Conservation (phyloP, 2,113 vertebrate species). For the Gorsachius goisagi region DNA sequence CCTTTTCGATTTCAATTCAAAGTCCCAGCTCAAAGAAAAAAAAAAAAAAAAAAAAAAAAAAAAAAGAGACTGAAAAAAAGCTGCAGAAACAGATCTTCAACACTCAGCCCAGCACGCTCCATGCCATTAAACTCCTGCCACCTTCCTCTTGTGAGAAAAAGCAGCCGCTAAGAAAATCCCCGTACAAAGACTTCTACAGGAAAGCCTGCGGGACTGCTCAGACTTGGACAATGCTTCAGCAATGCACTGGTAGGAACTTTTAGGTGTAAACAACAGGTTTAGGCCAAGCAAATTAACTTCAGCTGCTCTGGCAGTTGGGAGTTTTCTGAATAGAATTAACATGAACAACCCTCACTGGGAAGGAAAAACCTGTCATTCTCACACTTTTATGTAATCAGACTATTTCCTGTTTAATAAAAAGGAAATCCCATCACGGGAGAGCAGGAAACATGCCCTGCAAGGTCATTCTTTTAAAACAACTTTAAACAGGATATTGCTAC, state of each 20-base stretch:
- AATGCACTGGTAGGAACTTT: conserved; percentile 1
- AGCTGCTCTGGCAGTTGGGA: conserved; percentile 22
- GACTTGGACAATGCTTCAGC: neutral
- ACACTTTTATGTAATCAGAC: conserved; percentile 61
- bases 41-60: neutral
- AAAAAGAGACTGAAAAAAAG: neutral
- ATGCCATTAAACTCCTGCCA: neutral
- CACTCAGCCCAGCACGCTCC: neutral
- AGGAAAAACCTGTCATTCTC: conserved; percentile 64
- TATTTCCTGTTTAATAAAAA: conserved; percentile 64
- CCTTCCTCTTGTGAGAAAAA: conserved; percentile 3
- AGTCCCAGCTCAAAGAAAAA: neutral
- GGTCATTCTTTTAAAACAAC: conserved; percentile 56
- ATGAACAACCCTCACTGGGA: conserved; percentile 26
- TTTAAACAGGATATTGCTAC: conserved; percentile 67
- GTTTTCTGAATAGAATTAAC: conserved; percentile 42
- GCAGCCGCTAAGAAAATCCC: neutral
- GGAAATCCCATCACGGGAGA: conserved; percentile 58
- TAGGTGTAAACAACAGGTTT: conserved; percentile 40
- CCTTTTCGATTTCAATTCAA: neutral
- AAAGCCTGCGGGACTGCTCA: neutral
- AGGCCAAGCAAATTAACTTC: conserved; percentile 44
- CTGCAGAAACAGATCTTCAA: neutral
- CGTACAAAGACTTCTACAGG: neutral
- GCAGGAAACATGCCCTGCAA: conserved; percentile 54